Evolutionary conservation across 2,797 vertebrate species (phyloP).

Genomic region (Pygocentrus nattereri): DNA sequence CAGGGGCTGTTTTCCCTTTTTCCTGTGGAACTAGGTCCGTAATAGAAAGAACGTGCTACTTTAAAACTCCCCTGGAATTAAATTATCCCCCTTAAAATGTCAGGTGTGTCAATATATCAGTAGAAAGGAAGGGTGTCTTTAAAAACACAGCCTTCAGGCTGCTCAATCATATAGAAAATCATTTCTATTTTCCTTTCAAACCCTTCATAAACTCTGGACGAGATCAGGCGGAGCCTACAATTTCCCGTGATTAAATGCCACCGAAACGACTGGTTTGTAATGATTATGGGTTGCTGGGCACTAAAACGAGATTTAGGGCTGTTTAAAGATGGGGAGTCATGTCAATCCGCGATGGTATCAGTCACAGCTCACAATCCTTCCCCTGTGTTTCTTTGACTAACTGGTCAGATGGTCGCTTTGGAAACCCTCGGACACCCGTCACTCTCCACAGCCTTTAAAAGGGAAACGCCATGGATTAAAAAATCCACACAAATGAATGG

Average conservation of each 20-base stretch:
- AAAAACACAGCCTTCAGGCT: not conserved
- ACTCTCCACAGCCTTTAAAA: conserved; percentile 81
- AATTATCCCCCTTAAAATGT: not conserved
- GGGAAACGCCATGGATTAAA: too few species aligned
- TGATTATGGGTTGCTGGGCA: not conserved
- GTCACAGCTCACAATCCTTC: not conserved
- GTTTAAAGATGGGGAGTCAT: not conserved
- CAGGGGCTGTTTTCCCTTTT: not conserved
- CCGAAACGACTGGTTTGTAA: not conserved
- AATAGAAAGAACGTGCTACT: not conserved
- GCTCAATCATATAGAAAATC: not conserved
- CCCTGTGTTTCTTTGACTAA: conserved; percentile 49
- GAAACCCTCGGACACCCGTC: conserved; percentile 81
- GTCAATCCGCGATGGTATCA: not conserved
- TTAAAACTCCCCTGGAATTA: not conserved
- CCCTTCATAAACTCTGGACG: not conserved
- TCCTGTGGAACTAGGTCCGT: not conserved
- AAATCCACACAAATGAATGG: too few species aligned
- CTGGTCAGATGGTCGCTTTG: conserved; percentile 67
- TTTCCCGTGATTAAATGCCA: conserved; percentile 1
- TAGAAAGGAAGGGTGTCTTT: not conserved
- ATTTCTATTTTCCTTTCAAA: not conserved
- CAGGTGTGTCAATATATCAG: not conserved
- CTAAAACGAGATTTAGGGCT: not conserved
- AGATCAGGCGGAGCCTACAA: not conserved